Base-by-base conservation (phyloP, 2,797 vertebrate genomes). In the Channa striata region DNA sequence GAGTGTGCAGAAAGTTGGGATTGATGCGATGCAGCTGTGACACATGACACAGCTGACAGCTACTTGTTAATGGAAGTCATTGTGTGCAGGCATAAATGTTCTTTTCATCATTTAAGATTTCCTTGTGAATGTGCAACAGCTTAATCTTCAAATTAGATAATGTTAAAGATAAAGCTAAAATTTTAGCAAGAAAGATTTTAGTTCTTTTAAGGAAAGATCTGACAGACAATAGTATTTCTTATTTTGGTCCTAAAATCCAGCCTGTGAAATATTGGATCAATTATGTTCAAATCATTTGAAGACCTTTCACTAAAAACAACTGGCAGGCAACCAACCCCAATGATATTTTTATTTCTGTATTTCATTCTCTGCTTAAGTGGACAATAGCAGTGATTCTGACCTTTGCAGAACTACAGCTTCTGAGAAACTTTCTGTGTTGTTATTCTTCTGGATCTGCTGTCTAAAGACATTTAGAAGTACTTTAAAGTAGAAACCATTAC, bases 371-470 rank as follows among this genome's bases (percentile, higher is more conserved):
- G 30, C 42, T 53, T 72, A 72, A 79, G 63, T 83, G 59, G 49
- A 72, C 61, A 63, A 46, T 51, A 66, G 12, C 20, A 34, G 21
- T n/a, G 40, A 68, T 64, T 83, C 46, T 77, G 60, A 86, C 62
- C 79, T 86, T 84, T 87, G 42, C 52, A 78, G 68, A 72, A 79
- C 49, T 46, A 40, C 61, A 50, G 21, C 30, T 21, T 56, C n/a
- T 40, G 62, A 68, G 48, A 74, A 76, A 78, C 16, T 19, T 34
- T 30, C 4, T 25, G 11, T 21, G 10, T 21, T 39, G 14, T 57
- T 25, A 59, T 16, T 47, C 30, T 39, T 19, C 37, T 47, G n/a
- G 54, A 48, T 21, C 44, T 48, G 19, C 39, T 23, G 23, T 56
- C 11, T 36, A 12, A 33, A 49, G 16, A 54, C 12, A 42, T 65